Conservation (phyloP, 2,888 invertebrate genomes). For the Rhorus exstirpatorius region DNA sequence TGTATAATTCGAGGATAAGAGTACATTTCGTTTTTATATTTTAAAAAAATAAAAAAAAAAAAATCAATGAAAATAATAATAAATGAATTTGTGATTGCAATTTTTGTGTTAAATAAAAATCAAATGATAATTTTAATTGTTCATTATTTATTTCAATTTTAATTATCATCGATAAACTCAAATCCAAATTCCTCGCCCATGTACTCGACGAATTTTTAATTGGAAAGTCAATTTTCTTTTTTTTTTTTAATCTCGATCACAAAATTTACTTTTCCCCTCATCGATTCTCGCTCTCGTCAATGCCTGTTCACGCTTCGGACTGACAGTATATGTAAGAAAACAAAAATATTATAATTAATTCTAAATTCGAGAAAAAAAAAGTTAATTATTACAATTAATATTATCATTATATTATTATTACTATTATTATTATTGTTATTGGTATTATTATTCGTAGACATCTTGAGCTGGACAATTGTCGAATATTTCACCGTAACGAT, state of each 20-base stretch:
- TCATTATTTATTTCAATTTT: no score
- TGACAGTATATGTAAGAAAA: conserved; percentile 14
- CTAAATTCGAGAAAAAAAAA: background rate
- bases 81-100: no score
- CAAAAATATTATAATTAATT: conserved; percentile 13
- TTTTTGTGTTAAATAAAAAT: no score
- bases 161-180: no score
- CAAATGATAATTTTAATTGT: no score
- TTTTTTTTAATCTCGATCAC: background rate
- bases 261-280: conserved; percentile 30
- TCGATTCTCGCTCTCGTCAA: conserved; percentile 31
- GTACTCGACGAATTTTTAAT: conserved; percentile 13
- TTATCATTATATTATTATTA: background rate
- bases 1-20: background rate
- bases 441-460: conserved; percentile 52
- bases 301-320: conserved; percentile 22
- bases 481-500: conserved; percentile 72
- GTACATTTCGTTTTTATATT: no score
- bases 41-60: no score
- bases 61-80: no score
- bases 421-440: conserved; percentile 25
- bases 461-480: conserved; percentile 59
- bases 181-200: background rate
- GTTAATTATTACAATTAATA: background rate
- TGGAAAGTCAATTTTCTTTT: background rate